Conservation (phyloP, 2,113 vertebrate species). For the Beaufortia kweichowensis region DNA sequence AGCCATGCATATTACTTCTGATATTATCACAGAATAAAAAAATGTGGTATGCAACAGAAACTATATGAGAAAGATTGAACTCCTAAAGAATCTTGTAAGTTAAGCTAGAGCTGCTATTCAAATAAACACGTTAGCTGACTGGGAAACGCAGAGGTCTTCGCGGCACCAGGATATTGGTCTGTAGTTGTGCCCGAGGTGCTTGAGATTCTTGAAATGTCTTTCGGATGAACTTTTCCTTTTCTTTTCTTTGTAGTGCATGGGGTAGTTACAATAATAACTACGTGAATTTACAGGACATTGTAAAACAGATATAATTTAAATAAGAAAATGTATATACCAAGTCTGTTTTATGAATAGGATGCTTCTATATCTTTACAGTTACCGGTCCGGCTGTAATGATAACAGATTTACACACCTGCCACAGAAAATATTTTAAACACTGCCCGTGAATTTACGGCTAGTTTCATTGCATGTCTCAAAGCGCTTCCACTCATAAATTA, state of each 20-base stretch:
- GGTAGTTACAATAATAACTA: too few species aligned
- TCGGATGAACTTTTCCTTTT: too few species aligned
- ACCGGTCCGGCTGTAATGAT: neutral
- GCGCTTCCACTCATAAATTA: conserved; percentile 26
- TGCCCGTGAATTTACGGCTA: neutral
- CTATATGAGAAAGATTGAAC: conserved; percentile 10
- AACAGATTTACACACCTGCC: conserved; percentile 16
- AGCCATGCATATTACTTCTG: neutral
- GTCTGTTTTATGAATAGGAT: too few species aligned
- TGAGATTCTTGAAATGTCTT: neutral
- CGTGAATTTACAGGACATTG: conserved; percentile 16
- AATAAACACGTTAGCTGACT: conserved; percentile 28
- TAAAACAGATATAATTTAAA: too few species aligned
- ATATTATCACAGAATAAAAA: too few species aligned
- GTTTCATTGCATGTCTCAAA: conserved; percentile 15
- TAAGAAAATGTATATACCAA: too few species aligned
- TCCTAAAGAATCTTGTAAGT: conserved; percentile 33
- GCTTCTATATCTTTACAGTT: neutral
- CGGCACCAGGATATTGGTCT: neutral
- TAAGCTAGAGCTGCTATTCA: conserved; percentile 8
- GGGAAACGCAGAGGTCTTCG: neutral
- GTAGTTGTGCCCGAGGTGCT: neutral
- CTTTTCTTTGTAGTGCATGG: too few species aligned
- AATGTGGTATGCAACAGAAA: neutral
- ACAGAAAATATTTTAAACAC: neutral